phyloP scores from a whole-genome alignment of 2,797 vertebrate genomes.

The Phrynocephalus forsythii region DNA sequence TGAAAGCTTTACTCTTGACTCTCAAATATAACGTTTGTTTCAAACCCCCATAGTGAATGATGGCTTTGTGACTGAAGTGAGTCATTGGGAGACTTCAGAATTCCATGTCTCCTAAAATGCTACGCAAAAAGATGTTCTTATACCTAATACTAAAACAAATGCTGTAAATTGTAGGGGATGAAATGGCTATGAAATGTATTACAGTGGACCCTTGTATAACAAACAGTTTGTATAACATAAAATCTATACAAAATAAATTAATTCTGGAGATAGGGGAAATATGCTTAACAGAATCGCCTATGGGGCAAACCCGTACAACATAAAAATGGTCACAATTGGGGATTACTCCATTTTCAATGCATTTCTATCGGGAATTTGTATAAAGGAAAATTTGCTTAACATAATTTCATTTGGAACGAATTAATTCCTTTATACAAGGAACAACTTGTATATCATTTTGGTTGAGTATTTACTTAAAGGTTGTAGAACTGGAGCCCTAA shows the following conservation, averaged over 20 bases:
- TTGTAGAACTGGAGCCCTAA: neutral
- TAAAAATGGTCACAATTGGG: too few species aligned
- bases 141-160: conserved; percentile 1
- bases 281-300: too few species aligned
- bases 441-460: neutral
- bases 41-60: neutral
- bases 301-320: too few species aligned
- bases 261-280: too few species aligned
- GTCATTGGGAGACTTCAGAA: neutral
- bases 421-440: too few species aligned
- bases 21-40: neutral
- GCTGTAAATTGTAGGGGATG: neutral
- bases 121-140: neutral
- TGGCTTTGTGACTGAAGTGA: conserved; percentile 4
- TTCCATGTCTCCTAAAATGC: conserved; percentile 16
- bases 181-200: neutral
- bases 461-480: neutral
- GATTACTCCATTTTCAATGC: too few species aligned
- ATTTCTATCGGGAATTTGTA: too few species aligned
- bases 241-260: too few species aligned
- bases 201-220: neutral
- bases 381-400: too few species aligned
- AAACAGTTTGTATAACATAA: too few species aligned
- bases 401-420: too few species aligned
- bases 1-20: neutral